phyloP scores from a whole-genome alignment of 2,113 vertebrate genomes.

The Oryzias woworae region DNA sequence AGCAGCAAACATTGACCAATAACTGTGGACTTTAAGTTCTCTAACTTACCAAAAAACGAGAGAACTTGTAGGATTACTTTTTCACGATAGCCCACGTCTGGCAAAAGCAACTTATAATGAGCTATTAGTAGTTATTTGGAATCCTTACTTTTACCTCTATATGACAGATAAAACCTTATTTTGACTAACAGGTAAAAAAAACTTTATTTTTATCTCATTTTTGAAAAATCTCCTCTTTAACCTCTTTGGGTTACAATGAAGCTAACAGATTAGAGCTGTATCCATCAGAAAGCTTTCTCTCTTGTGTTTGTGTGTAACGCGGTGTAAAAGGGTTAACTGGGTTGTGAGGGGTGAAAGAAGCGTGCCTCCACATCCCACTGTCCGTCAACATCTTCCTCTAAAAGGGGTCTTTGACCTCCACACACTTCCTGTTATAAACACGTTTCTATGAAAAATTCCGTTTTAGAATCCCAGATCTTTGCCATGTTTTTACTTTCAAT shows the following conservation, averaged over 20 bases:
- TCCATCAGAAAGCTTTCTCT: slow-evolving; percentile 22
- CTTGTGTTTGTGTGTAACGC: slow-evolving; percentile 1
- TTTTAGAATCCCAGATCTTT: background rate
- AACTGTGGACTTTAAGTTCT: slow-evolving; percentile 1
- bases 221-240: no score
- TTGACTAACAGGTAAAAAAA: no score
- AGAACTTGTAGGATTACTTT: background rate
- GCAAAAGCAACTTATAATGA: background rate
- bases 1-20: slow-evolving; percentile 21
- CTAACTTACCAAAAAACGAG: slow-evolving; percentile 11
- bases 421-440: slow-evolving; percentile 17
- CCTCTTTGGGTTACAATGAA: no score
- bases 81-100: background rate
- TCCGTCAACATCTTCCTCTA: slow-evolving; percentile 33
- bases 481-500: background rate
- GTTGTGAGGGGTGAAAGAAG: slow-evolving; percentile 11
- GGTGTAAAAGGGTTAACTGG: background rate
- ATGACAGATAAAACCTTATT: no score
- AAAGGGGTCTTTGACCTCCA: slow-evolving; percentile 64
- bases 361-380: slow-evolving; percentile 26
- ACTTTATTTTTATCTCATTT: no score
- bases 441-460: slow-evolving; percentile 17
- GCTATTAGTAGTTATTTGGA: background rate
- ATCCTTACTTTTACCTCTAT: no score
- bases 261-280: slow-evolving; percentile 1